These are phyloP conservation scores for Ophion obscuratus DNA, from an alignment of 2,888 invertebrate genomes.

Conservation along the genomic window DNA sequence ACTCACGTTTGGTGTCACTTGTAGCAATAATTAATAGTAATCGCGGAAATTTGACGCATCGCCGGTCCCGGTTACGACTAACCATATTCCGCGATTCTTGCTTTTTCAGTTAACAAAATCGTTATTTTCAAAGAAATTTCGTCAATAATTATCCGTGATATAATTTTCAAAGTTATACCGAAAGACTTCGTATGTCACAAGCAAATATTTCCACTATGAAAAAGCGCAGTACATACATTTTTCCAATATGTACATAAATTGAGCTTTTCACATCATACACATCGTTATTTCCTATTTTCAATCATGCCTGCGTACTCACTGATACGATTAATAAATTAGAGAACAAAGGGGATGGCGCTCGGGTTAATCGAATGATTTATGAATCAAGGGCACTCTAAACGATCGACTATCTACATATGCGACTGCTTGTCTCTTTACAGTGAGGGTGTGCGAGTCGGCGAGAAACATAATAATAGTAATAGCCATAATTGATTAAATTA, in stretches of 20 bases:
- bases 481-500: background rate
- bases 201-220: slow-evolving; percentile 20
- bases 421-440: slow-evolving; percentile 40
- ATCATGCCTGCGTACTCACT: background rate
- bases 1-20: background rate
- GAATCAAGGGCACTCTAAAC: slow-evolving; percentile 60
- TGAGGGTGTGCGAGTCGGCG: slow-evolving; percentile 11
- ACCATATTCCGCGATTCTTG: background rate
- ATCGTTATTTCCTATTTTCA: slow-evolving; percentile 28
- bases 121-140: background rate
- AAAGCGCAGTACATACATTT: slow-evolving; percentile 31
- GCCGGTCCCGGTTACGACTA: background rate
- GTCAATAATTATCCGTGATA: background rate
- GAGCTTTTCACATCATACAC: slow-evolving; percentile 23
- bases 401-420: slow-evolving; percentile 72
- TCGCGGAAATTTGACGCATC: background rate
- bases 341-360: slow-evolving; percentile 52
- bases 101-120: background rate
- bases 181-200: slow-evolving; percentile 2
- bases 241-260: slow-evolving; percentile 24
- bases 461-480: slow-evolving; percentile 27
- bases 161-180: background rate
- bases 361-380: slow-evolving; percentile 44
- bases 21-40: background rate
- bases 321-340: slow-evolving; percentile 50